Conservation (phyloP, 1,140 invertebrate species). For the Drosophila prosaltans region DNA sequence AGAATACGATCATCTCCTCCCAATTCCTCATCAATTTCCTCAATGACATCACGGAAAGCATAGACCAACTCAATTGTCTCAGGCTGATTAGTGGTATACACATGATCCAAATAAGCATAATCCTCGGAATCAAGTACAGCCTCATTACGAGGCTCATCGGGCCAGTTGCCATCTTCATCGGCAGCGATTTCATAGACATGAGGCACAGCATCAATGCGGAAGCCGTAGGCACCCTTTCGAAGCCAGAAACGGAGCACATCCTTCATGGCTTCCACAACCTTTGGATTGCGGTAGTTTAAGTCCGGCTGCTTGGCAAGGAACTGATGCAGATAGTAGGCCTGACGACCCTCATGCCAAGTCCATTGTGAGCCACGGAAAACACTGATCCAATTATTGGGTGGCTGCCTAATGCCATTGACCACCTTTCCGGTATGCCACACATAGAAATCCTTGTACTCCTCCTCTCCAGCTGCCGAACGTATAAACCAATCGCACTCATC, state of each 20-base stretch:
- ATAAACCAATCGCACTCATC: slow-evolving; percentile 89
- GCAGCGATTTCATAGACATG: slow-evolving; percentile 85
- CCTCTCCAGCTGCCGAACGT: slow-evolving; percentile 85
- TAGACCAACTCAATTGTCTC: slow-evolving; percentile 86
- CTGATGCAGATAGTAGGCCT: slow-evolving; percentile 90
- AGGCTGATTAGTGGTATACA: slow-evolving; percentile 86
- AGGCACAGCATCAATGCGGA: slow-evolving; percentile 88
- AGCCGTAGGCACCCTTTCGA: slow-evolving; percentile 89
- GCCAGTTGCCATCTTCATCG: slow-evolving; percentile 84
- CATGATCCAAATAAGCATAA: slow-evolving; percentile 86
- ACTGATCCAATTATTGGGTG: slow-evolving; percentile 88
- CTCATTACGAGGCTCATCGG: slow-evolving; percentile 85
- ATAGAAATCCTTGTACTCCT: slow-evolving; percentile 88
- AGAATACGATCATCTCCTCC: slow-evolving; percentile 85
- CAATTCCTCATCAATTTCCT: slow-evolving; percentile 82
- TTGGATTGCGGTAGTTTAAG: slow-evolving; percentile 88
- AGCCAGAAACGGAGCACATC: slow-evolving; percentile 90
- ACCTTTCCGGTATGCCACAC: slow-evolving; percentile 86
- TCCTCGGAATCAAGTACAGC: slow-evolving; percentile 75
- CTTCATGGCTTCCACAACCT: slow-evolving; percentile 87
- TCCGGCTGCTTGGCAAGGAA: slow-evolving; percentile 89
- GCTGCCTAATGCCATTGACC: slow-evolving; percentile 82
- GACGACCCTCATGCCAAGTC: slow-evolving; percentile 87
- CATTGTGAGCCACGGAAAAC: slow-evolving; percentile 88
- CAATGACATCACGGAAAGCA: slow-evolving; percentile 84